phyloP scores from a whole-genome alignment of 2,113 vertebrate genomes.

The Callaeas wilsoni region DNA sequence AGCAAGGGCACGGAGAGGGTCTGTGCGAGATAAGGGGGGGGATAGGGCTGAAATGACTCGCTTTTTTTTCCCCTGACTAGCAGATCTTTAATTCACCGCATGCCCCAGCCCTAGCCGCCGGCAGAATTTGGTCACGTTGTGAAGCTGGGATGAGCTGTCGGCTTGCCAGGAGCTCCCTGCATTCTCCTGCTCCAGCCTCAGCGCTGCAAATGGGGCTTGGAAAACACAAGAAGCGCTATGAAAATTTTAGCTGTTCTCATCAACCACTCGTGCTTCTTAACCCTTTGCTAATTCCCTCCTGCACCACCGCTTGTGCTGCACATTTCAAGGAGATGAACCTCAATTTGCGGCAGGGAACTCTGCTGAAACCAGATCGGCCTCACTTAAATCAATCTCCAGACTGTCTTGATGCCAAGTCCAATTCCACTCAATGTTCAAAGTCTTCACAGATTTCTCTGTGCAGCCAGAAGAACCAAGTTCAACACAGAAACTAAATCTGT shows the following conservation, averaged over 20 bases:
- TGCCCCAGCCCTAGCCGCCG: accelerated
- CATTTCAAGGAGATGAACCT: background rate
- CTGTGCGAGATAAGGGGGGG: accelerated
- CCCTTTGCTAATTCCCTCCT: background rate
- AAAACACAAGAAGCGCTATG: background rate
- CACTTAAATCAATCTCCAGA: background rate
- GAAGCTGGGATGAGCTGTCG: background rate
- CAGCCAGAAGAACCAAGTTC: background rate
- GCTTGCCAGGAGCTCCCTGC: background rate
- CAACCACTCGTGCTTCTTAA: background rate
- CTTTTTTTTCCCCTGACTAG: background rate
- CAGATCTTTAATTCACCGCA: background rate
- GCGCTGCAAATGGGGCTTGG: accelerated
- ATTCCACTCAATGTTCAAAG: background rate
- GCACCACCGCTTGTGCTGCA: background rate
- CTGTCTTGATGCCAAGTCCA: background rate
- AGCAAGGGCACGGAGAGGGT: background rate
- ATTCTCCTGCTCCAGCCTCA: background rate
- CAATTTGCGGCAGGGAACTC: accelerated
- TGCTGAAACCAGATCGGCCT: background rate
- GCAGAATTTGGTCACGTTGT: background rate
- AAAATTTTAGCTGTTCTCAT: background rate
- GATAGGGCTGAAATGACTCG: background rate
- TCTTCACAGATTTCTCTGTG: background rate
- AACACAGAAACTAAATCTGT: background rate